Conservation (phyloP, 2,113 vertebrate genomes). For the Anoura caudifer region DNA sequence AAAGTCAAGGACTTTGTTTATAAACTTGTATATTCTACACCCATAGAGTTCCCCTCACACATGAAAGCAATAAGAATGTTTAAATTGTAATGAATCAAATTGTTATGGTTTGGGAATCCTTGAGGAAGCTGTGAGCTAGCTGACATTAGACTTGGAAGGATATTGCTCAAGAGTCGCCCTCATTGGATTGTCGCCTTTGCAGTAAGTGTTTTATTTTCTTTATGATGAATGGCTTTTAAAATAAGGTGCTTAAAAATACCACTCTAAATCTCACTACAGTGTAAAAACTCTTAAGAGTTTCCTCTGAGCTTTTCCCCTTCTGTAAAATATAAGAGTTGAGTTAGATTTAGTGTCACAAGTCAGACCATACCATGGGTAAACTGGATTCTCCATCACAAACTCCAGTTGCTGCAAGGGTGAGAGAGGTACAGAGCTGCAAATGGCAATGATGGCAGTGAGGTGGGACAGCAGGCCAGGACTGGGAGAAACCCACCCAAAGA, state of each 20-base stretch:
- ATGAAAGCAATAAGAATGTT: not conserved
- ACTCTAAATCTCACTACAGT: fast-evolving
- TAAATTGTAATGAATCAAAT: not conserved
- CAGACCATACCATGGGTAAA: not conserved
- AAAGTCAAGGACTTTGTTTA: not conserved
- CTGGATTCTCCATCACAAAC: not conserved
- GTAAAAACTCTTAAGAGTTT: not conserved
- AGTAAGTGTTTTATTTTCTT: not conserved
- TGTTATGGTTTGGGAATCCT: not conserved
- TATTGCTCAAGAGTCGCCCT: not conserved
- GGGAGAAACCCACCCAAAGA: not conserved
- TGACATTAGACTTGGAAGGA: not conserved
- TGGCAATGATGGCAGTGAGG: not conserved
- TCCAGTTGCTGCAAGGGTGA: not conserved
- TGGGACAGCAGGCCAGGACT: not conserved
- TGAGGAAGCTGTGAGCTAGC: not conserved
- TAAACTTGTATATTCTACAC: not conserved
- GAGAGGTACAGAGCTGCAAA: not conserved
- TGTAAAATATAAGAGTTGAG: not conserved
- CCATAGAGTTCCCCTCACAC: not conserved
- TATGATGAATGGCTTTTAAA: not conserved
- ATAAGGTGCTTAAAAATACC: not conserved
- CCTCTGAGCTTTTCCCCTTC: not conserved
- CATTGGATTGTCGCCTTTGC: not conserved
- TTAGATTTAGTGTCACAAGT: not conserved